Conservation (phyloP, 2,113 vertebrate genomes). For the Oncorhynchus masou region DNA sequence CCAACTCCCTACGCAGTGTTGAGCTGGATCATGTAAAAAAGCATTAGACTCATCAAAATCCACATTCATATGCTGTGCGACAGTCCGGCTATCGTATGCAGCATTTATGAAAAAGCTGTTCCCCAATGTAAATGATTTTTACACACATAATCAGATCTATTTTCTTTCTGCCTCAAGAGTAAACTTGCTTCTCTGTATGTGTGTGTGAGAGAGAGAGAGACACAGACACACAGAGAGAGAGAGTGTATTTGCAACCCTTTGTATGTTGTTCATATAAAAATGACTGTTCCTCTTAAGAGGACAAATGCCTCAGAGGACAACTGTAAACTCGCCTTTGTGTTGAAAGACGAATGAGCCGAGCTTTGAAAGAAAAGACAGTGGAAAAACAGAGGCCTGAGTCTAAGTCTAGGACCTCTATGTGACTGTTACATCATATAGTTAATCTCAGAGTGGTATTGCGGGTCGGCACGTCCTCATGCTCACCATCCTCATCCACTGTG, state of each 20-base stretch:
- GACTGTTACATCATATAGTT: not conserved
- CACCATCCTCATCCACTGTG: slow-evolving; percentile 97
- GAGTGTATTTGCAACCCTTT: not conserved
- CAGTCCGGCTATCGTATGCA: not conserved
- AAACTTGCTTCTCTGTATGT: not conserved
- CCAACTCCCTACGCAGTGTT: slow-evolving; percentile 21
- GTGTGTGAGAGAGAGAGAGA: no score
- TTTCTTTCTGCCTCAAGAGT: not conserved
- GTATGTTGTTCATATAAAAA: not conserved
- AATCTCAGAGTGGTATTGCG: not conserved
- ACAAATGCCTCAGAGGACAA: not conserved
- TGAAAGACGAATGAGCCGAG: not conserved
- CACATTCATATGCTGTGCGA: not conserved
- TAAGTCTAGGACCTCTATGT: no score
- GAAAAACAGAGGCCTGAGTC: not conserved
- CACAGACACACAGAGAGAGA: not conserved
- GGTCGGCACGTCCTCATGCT: slow-evolving; percentile 25
- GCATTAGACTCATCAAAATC: slow-evolving; percentile 9
- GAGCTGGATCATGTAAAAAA: slow-evolving; percentile 17
- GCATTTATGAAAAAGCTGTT: not conserved
- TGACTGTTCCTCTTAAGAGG: not conserved
- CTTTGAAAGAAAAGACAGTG: not conserved
- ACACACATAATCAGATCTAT: not conserved
- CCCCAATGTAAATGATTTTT: not conserved
- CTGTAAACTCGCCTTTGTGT: not conserved